Conservation (phyloP, 2,888 invertebrate genomes). For the Syritta pipiens region DNA sequence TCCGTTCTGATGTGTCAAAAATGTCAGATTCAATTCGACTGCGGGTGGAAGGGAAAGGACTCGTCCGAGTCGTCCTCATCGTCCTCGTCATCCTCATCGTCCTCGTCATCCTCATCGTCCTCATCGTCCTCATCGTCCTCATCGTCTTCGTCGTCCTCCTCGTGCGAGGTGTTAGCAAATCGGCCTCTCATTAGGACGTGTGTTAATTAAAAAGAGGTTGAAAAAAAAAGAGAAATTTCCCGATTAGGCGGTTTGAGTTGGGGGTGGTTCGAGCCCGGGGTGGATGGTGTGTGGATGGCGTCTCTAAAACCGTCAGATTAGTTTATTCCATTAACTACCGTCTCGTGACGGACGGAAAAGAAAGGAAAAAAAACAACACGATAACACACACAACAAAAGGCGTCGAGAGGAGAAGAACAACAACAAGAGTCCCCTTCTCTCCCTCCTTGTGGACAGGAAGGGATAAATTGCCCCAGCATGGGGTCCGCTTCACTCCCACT, state of each 20-base stretch:
- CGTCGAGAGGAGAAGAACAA: slow-evolving; percentile 1
- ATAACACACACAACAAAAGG: neutral
- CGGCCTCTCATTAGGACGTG: neutral
- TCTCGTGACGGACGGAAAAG: neutral
- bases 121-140: neutral
- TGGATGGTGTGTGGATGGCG: neutral
- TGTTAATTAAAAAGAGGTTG: neutral
- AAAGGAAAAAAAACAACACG: neutral
- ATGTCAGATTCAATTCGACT: slow-evolving; percentile 16
- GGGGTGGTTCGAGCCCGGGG: neutral
- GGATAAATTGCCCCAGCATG: neutral
- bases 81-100: no score
- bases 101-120: no score
- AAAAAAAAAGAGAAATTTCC: neutral
- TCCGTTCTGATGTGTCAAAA: slow-evolving; percentile 2
- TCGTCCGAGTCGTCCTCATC: neutral
- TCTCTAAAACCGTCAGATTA: slow-evolving; percentile 2
- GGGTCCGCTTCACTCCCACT: neutral
- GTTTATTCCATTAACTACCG: slow-evolving; percentile 10
- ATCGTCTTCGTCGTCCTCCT: no score
- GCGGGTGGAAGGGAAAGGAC: no score
- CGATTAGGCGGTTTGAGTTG: neutral
- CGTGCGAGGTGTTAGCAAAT: neutral
- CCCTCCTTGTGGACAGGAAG: no score
- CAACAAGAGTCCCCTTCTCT: neutral